Base-by-base conservation (phyloP, 1,140 invertebrate genomes). In the Lepidotrigona ventralis region DNA sequence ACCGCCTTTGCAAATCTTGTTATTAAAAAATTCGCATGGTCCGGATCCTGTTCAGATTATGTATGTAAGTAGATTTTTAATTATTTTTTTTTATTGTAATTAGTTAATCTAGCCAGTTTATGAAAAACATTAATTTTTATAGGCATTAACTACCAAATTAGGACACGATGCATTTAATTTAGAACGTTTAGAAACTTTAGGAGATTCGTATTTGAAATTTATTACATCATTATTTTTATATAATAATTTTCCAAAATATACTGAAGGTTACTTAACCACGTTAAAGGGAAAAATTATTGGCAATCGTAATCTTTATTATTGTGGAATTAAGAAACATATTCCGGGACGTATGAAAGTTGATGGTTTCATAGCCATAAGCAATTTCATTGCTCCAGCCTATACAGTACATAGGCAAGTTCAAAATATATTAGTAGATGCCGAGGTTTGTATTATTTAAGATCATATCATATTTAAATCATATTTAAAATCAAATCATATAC, bases 151-250 rank as follows among this genome's bases (percentile, higher is more conserved):
- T 15, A 95, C 96, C 19, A 95, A 96, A 19, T 93, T 95, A 70
- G 95, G 96, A 0, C 95, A 96, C 83, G 98, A 99, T 91, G 96
- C 96, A 11, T 96, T 98, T 73, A 96, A 98, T 91, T 94, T 98
- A 84, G 98, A 99, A 92, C 94, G 98, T 9, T 92, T 97, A 9
- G 98, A 99, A 93, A 97, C 97, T 0, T 94, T 99, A 26, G 98
- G 98, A 0, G 98, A 99, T 93, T 97, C 97, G 1, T 98, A 98
- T 90, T 94, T 99, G 1, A 99, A 99, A 93, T 97, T 97, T 86
- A 96, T 96, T 8, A 94, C 95, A 19, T 97, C 96, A 15, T 90
- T 98, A 0, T 97, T 96, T 90, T 91, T 98, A 19, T 97, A 96
- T 89, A 95, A 96, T 83, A 95, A 95, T 72, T 98, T 96, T 93